phyloP scores from a whole-genome alignment of 2,888 invertebrate species.

The Dione vanillae region DNA sequence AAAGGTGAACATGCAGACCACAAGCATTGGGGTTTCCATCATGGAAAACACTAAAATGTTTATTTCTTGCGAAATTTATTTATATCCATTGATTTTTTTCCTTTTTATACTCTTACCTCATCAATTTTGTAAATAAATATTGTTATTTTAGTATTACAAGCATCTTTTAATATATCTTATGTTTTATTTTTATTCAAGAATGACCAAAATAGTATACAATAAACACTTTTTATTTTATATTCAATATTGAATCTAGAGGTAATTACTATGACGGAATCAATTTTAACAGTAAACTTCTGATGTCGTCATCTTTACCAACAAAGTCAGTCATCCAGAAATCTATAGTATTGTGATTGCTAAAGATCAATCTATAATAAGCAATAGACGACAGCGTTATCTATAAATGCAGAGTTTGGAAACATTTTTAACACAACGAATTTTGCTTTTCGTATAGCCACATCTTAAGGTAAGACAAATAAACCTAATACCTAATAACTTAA shows the following conservation, averaged over 20 bases:
- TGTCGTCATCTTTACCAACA: constrained; percentile 72
- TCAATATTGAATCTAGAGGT: constrained; percentile 3
- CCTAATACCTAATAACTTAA: constrained; percentile 21
- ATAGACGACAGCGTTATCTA: constrained; percentile 80
- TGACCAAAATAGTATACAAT: constrained; percentile 3
- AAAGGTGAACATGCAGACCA: constrained; percentile 90
- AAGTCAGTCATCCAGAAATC: constrained; percentile 80
- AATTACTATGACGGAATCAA: constrained; percentile 69
- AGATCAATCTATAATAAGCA: constrained; percentile 76
- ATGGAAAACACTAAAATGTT: constrained; percentile 78
- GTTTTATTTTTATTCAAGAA: constrained; percentile 2
- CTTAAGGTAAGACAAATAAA: constrained; percentile 55
- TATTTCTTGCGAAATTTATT: constrained; percentile 42
- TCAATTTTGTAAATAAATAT: constrained; percentile 70
- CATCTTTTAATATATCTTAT: constrained; percentile 1
- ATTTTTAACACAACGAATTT: constrained; percentile 69
- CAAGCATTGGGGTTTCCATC: constrained; percentile 89
- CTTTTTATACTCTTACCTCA: constrained; percentile 64
- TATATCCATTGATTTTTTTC: constrained; percentile 22
- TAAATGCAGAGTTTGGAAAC: constrained; percentile 75
- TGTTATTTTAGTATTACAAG: constrained; percentile 16
- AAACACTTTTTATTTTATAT: constrained; percentile 5
- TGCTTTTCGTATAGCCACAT: constrained; percentile 61
- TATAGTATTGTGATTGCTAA: constrained; percentile 77
- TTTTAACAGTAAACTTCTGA: constrained; percentile 66